Base-by-base conservation (phyloP, 1,140 invertebrate genomes). In the Caerostris darwini region DNA sequence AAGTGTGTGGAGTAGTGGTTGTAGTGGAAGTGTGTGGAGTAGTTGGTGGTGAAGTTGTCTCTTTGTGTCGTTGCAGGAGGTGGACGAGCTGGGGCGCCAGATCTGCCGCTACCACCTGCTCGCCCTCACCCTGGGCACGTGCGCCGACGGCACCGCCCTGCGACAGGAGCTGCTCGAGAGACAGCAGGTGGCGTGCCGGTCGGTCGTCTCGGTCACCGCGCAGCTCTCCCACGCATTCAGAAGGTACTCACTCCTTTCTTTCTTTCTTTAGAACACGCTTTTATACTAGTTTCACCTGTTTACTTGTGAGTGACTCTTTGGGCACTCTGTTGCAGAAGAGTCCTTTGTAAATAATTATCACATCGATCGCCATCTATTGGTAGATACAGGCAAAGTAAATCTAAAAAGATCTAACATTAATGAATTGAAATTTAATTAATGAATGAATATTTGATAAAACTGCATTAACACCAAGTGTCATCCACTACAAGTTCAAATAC, bases 91-190 rank as follows among this genome's bases (percentile, higher is more conserved):
- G 14, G 88, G 94, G 8, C 94, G 88, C 19, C 94, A 92, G 50
- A 87, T 94, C 54, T 94, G 94, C 67, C 88, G 87, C 59, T 94
- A 94, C 53, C 94, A 94, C 14, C 92, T 81, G n/a, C 54, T 94
- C 61, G 64, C 90, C 34, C 58, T 94, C 3, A 87, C 89, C 69
- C 67, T 94, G 34, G 94, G 94, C 5, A 94, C 89, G 50, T 77
- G 61, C 56, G 54, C 67, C 7, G 94, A 94, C 82, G 90, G 90
- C 17, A 64, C 90, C 64, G 56, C 17, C 58, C 34, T 94, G 77
- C 17, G 94, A 88, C 77, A 87, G 82, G 94, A 94, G 61, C 69
- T 94, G 53, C 56, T 92, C 10, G 88, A 94, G 59, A 92, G 87
- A 82, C 89, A 92, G 69, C 89, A 92, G 17, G 92, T 82, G 57